phyloP scores from a whole-genome alignment of 2,113 vertebrate genomes.

The Myotis brandtii region DNA sequence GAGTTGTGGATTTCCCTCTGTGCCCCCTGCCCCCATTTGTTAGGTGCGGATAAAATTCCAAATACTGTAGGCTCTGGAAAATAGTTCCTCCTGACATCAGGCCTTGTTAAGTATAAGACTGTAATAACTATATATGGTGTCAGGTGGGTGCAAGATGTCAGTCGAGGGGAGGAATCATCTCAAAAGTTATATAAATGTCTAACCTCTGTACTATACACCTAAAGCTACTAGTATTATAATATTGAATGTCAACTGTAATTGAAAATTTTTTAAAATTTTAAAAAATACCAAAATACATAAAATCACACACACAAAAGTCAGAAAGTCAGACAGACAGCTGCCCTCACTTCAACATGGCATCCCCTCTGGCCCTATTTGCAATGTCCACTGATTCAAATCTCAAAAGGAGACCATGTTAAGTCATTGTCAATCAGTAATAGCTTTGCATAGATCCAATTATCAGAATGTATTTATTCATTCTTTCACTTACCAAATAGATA shows the following conservation, averaged over 20 bases:
- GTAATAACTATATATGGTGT: not conserved
- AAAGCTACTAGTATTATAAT: not conserved
- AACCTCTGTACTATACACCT: not conserved
- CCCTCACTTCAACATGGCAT: not conserved
- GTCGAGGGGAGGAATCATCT: no score
- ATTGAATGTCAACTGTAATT: not conserved
- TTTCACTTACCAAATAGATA: not conserved
- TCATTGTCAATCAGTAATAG: not conserved
- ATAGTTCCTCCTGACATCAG: not conserved
- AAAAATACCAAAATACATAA: not conserved
- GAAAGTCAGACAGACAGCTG: not conserved
- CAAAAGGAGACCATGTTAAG: not conserved
- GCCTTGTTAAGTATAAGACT: not conserved
- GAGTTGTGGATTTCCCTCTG: not conserved
- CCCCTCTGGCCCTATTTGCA: not conserved
- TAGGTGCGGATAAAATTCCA: not conserved
- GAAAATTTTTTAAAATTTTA: not conserved
- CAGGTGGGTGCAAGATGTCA: not conserved
- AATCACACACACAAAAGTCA: not conserved
- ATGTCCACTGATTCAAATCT: not conserved
- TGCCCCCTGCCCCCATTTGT: not conserved
- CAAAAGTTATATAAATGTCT: not conserved
- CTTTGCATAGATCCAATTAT: not conserved
- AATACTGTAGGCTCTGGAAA: not conserved
- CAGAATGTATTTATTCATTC: not conserved